Percentiles rank a stretch among this genome's conserved stretches.
Evolutionary conservation across 2,888 invertebrate genomes (phyloP).

Genomic region (Lucinisca nassula): DNA sequence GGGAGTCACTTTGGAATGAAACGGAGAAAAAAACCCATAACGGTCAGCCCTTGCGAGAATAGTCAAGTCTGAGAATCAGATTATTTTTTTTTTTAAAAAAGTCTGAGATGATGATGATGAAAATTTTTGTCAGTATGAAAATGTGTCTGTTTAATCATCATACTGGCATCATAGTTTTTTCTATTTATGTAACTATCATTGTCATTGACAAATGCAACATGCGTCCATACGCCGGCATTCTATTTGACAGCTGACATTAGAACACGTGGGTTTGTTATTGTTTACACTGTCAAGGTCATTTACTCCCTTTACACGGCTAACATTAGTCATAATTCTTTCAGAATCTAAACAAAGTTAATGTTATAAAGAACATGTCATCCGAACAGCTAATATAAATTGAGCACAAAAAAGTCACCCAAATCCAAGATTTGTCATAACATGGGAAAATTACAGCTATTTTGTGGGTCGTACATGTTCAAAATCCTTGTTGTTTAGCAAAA

Average conservation of each 20-base stretch:
- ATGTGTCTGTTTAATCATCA: no score
- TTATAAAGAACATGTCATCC: not conserved
- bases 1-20: no score
- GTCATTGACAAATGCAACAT: no score
- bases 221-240: no score
- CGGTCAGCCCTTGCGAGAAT: no score
- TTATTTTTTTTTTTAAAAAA: no score
- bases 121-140: no score
- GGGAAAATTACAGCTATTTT: not conserved
- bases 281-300: slow-evolving; percentile 12
- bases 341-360: not conserved
- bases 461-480: not conserved
- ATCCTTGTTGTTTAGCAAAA: not conserved
- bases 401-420: not conserved
- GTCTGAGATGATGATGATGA: no score
- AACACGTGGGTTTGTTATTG: slow-evolving; percentile 6
- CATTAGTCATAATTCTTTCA: not conserved
- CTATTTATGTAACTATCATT: no score
- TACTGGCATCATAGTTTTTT: no score
- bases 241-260: not conserved
- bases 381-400: not conserved
- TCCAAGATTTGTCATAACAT: not conserved
- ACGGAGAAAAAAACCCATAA: no score
- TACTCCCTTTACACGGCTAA: not conserved
- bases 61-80: no score